Evolutionary conservation across 2,888 invertebrate genomes (phyloP).

Genomic region (Drosophila parthenogenetica): DNA sequence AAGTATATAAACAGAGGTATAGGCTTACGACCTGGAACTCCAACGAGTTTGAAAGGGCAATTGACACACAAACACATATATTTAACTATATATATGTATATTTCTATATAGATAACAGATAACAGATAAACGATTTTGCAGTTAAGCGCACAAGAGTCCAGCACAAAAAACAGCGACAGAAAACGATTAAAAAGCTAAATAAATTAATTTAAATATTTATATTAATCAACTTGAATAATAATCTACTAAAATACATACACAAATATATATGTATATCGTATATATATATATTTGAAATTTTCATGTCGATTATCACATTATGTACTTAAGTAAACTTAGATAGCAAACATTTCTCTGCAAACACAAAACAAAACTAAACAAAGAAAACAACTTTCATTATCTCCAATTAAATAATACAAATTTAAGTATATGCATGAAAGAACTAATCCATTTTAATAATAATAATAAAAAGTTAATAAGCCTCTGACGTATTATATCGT

Average conservation of each 20-base stretch:
- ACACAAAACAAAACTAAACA: constrained; percentile 18
- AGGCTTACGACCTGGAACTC: constrained; percentile 56
- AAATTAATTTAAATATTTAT: constrained; percentile 36
- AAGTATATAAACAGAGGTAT: constrained; percentile 57
- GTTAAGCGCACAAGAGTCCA: constrained; percentile 78
- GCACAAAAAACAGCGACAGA: constrained; percentile 33
- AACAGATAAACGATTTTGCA: constrained; percentile 46
- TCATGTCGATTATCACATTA: constrained; percentile 74
- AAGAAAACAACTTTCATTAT: constrained; percentile 45
- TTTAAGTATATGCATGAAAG: constrained; percentile 57
- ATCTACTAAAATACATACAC: constrained; percentile 11
- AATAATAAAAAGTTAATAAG: constrained; percentile 46
- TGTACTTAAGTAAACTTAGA: constrained; percentile 66
- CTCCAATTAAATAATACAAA: constrained; percentile 36
- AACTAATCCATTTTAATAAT: constrained; percentile 68
- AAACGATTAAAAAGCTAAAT: constrained; percentile 4
- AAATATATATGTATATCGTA: constrained; percentile 10
- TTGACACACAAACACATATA: constrained; percentile 8
- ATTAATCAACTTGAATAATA: constrained; percentile 55
- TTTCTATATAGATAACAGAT: constrained; percentile 60
- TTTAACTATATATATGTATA: constrained; percentile 6
- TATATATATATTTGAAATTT: constrained; percentile 45
- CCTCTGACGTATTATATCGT: constrained; percentile 38
- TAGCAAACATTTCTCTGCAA: constrained; percentile 75
- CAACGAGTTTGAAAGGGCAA: constrained; percentile 57